Base-by-base conservation (phyloP, 2,113 vertebrate genomes). In the Leucoraja erinaceus region DNA sequence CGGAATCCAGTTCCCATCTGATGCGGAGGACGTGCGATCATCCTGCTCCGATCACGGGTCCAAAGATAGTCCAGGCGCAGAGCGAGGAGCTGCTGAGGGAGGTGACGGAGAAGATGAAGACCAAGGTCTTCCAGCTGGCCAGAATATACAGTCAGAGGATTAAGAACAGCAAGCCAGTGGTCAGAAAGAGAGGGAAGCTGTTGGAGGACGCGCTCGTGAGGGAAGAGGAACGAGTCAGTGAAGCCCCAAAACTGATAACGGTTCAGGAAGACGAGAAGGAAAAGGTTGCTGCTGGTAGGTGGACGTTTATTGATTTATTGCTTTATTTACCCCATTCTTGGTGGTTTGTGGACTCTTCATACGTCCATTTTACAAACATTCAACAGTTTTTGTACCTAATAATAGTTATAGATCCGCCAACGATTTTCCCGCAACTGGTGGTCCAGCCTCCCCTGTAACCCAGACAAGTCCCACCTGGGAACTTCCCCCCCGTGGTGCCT, bases 111-210 rank as follows among this genome's bases (percentile, higher is more conserved):
- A 96, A 95, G 93, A 94, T 96, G 96, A 97, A 97, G 94, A 98
- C 96, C 94, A 98, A 97, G 94, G 98, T 99, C 61, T 99, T 98
- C 95, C 98, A 98, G 94, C 94, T 99, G 95, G 98, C 98, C 0
- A 97, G 98, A 63, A 98, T 98, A 94, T 99, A 98, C 95, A 99
- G 98, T 95, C 98, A 99, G 93, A 97, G 98, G 90, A 98, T 99
- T 94, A 99, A 98, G 95, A 97, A 95, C 93, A 97, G 94, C 94
- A 95, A 86, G 84, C 96, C 95, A 0, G 5, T n/a, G 0, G 88
- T 95, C 0, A 96, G 93, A 94, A 93, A 94, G 77, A 94, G 88
- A 68, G 94, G 93, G 70, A 94, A 93, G 0, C 95, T 93, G 75
- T 94, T 93, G 0, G 75, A 72, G 0, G 93, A 95, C 0, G 95